Percentiles rank a stretch among this genome's conserved stretches.
Evolutionary conservation across 2,113 vertebrate genomes (phyloP).

Genomic region (Gavialis gangeticus): DNA sequence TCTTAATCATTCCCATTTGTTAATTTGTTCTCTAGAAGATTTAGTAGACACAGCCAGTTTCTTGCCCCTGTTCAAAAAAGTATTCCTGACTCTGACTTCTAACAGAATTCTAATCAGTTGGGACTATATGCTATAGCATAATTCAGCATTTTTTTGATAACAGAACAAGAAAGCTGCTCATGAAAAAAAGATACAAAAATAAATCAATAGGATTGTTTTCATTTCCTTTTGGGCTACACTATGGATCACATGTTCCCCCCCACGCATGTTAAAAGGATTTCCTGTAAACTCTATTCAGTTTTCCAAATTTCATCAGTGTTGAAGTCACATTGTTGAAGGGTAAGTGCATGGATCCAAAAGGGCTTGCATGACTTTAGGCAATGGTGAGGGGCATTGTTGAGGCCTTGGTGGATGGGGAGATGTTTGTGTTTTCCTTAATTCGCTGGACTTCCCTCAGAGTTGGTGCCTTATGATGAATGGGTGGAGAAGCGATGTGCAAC

Average conservation of each 20-base stretch:
- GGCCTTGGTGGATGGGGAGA: no score
- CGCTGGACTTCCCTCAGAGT: no score
- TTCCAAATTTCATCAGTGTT: no score
- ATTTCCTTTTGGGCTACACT: neutral
- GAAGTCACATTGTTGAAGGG: no score
- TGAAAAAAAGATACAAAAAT: slow-evolving; percentile 17
- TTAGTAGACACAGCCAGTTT: slow-evolving; percentile 50
- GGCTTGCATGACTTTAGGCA: no score
- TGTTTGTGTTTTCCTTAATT: no score
- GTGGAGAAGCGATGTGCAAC: no score
- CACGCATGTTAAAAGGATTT: neutral
- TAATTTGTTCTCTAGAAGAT: slow-evolving; percentile 68
- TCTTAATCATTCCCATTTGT: slow-evolving; percentile 75
- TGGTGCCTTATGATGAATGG: no score
- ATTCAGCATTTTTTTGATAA: slow-evolving; percentile 3
- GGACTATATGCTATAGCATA: neutral
- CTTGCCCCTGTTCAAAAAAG: slow-evolving; percentile 29
- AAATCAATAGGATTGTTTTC: neutral
- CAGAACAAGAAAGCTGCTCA: neutral
- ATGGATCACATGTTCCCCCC: neutral
- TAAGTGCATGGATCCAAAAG: no score
- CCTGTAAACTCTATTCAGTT: no score
- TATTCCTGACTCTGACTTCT: slow-evolving; percentile 47
- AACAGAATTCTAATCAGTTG: slow-evolving; percentile 39
- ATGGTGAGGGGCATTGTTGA: no score